Base-by-base conservation (phyloP, 2,888 invertebrate genomes). In the Limenitis camilla region DNA sequence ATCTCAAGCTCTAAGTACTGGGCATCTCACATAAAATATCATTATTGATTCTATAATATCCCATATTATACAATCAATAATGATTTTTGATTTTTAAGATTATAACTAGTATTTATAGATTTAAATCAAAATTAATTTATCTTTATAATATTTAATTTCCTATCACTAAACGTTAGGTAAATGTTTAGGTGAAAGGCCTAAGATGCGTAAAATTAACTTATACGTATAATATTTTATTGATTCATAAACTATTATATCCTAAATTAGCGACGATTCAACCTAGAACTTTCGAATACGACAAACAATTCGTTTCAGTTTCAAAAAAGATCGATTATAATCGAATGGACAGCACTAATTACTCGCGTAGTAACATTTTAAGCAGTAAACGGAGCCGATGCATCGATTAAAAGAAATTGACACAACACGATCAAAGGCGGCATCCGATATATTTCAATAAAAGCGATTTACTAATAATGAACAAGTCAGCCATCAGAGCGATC, bases 401-500 rank as follows among this genome's bases (percentile, higher is more conserved):
- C 64, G 61, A 53, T 59, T 60, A 55, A 60, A 69, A 63, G 76
- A 77, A 79, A 81, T 78, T 78, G 83, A 80, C 80, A 80, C 67
- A 68, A 66, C 62, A 56, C 62, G 72, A 79, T 82, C 81, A 82
- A 83, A 84, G 82, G 74, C 82, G 82, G 82, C 74, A 64, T 69
- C 68, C 59, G 70, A 44, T 50, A 61, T 63, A 69, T 74, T 79
- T 74, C 79, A 82, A 84, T 85, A 85, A 83, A 81, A 80, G 74
- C 73, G 79, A 85, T 84, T 80, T 79, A 78, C 81, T 80, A 82
- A 84, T 85, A 85, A 86, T 78, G 82, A 84, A 81, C 78, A 69
- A 71, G 71, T 76, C 72, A 69, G 74, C 75, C 71, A 76, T 78
- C 75, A 73, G 68, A 61, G 64, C 72, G 76, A 83, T 81, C 78